Conservation (phyloP, 1,140 invertebrate species). For the Lepidurus packardi region DNA sequence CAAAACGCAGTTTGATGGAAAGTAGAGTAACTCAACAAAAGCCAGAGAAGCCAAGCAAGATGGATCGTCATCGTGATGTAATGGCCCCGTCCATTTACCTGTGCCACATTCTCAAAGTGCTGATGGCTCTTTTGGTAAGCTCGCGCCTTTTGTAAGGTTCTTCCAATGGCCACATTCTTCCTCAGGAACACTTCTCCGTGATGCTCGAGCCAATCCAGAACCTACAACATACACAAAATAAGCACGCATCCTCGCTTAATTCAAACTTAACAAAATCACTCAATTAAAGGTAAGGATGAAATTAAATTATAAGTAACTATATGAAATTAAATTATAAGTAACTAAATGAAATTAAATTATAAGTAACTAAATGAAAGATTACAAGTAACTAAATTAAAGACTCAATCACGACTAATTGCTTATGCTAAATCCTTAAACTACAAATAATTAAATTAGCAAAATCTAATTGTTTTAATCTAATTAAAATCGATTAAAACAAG, state of each 20-base stretch:
- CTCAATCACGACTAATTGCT: background rate
- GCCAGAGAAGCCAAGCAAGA: background rate
- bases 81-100: conserved; percentile 55
- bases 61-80: background rate
- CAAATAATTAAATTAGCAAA: no score
- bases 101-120: conserved; percentile 95
- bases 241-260: background rate
- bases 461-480: no score
- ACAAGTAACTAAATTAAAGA: conserved; percentile 27
- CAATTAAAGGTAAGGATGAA: background rate
- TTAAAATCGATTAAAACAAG: no score
- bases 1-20: background rate
- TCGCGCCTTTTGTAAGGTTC: conserved; percentile 86
- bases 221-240: conserved; percentile 51
- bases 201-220: conserved; percentile 94
- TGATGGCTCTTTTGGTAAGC: conserved; percentile 96
- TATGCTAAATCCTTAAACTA: no score
- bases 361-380: conserved; percentile 26
- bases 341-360: conserved; percentile 9
- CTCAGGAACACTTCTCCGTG: conserved; percentile 97
- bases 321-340: conserved; percentile 31
- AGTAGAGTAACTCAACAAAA: background rate
- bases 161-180: conserved; percentile 92
- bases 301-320: background rate
- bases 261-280: background rate